Conservation (phyloP, 2,113 vertebrate species). For the Cyphomyrus discorhynchus region DNA sequence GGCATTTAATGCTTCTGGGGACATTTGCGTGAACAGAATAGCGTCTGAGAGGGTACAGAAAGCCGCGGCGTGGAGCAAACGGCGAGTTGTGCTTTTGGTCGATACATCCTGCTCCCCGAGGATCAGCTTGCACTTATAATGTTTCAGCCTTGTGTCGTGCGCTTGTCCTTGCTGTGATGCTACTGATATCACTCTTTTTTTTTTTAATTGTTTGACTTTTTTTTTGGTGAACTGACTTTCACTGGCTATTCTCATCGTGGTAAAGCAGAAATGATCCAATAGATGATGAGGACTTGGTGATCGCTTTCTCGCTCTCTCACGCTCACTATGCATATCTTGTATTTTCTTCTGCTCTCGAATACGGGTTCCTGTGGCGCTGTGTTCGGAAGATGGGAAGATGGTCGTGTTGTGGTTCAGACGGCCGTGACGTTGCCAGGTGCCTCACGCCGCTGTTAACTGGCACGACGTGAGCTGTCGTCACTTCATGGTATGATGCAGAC, state of each 20-base stretch:
- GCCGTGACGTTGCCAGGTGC: background rate
- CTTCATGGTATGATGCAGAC: background rate
- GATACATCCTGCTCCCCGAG: background rate
- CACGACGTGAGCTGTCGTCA: background rate
- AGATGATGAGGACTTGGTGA: background rate
- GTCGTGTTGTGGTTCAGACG: too few species aligned
- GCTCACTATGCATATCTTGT: background rate
- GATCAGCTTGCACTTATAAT: background rate
- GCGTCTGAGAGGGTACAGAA: background rate
- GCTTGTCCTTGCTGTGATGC: background rate
- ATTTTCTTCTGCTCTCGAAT: background rate
- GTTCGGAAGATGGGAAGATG: background rate
- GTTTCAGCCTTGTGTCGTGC: background rate
- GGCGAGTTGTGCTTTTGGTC: background rate
- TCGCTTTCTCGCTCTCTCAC: background rate
- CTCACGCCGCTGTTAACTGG: background rate
- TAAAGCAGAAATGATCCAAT: background rate
- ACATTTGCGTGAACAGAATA: background rate
- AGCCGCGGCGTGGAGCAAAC: too few species aligned
- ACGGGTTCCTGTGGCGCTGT: background rate
- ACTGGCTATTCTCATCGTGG: background rate
- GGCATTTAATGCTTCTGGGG: background rate
- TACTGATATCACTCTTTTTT: background rate
- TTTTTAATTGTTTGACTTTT: background rate
- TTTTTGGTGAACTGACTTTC: background rate